These are phyloP conservation scores for Pao palembangensis DNA, from an alignment of 2,113 vertebrate genomes.

Conservation along the genomic window DNA sequence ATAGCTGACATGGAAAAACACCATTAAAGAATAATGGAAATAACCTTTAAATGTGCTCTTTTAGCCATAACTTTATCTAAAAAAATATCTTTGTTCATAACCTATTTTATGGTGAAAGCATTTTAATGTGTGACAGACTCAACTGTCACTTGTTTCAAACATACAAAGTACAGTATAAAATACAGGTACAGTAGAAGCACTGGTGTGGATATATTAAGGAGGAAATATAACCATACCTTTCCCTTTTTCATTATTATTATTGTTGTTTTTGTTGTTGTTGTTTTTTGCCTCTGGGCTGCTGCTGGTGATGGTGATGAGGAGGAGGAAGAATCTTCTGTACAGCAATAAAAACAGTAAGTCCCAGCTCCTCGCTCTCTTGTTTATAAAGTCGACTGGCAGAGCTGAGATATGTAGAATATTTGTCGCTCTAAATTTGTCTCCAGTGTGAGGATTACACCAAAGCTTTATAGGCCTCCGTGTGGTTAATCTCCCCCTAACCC, in stretches of 20 bases:
- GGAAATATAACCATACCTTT: slow-evolving; percentile 78
- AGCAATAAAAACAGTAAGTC: slow-evolving; percentile 4
- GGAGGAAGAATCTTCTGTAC: background rate
- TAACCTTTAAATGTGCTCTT: background rate
- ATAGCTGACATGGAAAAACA: no score
- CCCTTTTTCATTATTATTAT: slow-evolving; percentile 84
- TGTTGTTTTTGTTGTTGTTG: background rate
- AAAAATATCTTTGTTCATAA: background rate
- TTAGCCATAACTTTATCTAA: background rate
- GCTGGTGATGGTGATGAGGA: background rate
- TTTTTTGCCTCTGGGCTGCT: background rate
- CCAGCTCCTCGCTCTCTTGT: background rate
- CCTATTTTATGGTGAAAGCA: background rate
- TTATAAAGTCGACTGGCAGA: background rate
- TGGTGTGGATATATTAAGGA: background rate
- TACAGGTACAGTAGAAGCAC: background rate
- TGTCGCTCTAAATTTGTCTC: slow-evolving; percentile 47
- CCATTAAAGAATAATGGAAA: no score
- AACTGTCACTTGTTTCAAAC: no score
- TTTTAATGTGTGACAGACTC: no score
- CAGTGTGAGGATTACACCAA: slow-evolving; percentile 57
- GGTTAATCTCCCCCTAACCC: slow-evolving; percentile 70
- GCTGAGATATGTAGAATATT: slow-evolving; percentile 1
- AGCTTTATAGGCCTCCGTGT: slow-evolving; percentile 61
- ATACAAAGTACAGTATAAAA: no score